phyloP scores from a whole-genome alignment of 2,797 vertebrate genomes.

The Propithecus deckenii region DNA sequence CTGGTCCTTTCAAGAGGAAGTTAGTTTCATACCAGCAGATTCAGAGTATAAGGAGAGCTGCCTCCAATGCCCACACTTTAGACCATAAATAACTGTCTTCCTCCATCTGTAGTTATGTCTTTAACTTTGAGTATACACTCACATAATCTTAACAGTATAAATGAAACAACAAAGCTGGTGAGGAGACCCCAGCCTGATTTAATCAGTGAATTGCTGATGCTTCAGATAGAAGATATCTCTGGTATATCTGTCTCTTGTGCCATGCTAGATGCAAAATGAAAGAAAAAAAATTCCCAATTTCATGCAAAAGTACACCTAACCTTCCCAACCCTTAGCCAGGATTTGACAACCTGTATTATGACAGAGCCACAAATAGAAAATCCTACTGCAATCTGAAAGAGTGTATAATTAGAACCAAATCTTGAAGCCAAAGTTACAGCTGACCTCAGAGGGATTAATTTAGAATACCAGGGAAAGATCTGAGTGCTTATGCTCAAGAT shows the following conservation, averaged over 20 bases:
- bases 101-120: neutral
- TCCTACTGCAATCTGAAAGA: neutral
- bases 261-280: neutral
- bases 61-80: neutral
- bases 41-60: neutral
- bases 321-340: neutral
- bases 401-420: conserved; percentile 4
- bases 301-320: neutral
- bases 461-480: neutral
- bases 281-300: neutral
- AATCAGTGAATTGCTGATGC: conserved; percentile 15
- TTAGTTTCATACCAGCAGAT: neutral
- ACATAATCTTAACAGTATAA: neutral
- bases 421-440: neutral
- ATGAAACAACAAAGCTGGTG: neutral
- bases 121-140: neutral
- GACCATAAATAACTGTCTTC: neutral
- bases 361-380: neutral
- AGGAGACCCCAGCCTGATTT: neutral
- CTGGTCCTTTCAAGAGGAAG: neutral
- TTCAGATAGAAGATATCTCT: neutral
- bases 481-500: neutral
- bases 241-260: neutral
- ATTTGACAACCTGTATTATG: neutral
- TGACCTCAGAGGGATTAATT: conserved; percentile 19